Conservation (phyloP, 2,113 vertebrate species). For the Glaucidium brasilianum region DNA sequence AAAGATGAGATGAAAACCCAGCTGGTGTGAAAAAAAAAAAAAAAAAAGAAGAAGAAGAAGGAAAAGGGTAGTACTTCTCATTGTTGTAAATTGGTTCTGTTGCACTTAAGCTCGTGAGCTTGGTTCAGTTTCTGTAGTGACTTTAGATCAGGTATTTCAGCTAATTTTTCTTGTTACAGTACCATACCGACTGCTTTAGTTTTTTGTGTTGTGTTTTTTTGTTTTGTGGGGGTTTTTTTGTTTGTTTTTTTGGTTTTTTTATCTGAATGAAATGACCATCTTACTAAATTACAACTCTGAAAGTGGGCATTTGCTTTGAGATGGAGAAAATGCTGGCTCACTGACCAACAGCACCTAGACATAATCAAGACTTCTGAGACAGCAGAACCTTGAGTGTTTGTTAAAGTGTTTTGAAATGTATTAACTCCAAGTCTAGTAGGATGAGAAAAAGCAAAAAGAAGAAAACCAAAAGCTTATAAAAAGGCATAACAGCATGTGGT, state of each 20-base stretch:
- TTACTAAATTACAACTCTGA: background rate
- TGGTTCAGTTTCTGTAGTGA: background rate
- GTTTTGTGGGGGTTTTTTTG: too few species aligned
- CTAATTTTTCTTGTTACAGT: background rate
- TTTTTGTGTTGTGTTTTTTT: too few species aligned
- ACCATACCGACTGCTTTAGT: background rate
- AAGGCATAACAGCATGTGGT: background rate
- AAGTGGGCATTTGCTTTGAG: background rate
- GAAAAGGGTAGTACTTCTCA: background rate
- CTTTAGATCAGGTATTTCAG: background rate
- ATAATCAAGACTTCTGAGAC: background rate
- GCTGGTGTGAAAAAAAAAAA: background rate
- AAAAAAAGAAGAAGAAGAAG: too few species aligned
- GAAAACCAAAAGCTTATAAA: background rate
- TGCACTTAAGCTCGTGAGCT: background rate
- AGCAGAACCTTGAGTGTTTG: background rate
- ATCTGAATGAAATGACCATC: background rate
- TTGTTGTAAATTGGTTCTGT: background rate
- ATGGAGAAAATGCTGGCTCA: background rate
- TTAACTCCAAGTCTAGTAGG: background rate
- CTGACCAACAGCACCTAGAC: background rate
- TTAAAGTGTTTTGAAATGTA: background rate
- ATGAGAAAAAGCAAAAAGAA: background rate
- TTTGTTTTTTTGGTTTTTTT: background rate
- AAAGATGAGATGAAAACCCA: background rate